Percentiles rank a stretch among this genome's conserved stretches.
Conservation (phyloP, 1,140 invertebrate species). For the Brachystomella parvula region DNA sequence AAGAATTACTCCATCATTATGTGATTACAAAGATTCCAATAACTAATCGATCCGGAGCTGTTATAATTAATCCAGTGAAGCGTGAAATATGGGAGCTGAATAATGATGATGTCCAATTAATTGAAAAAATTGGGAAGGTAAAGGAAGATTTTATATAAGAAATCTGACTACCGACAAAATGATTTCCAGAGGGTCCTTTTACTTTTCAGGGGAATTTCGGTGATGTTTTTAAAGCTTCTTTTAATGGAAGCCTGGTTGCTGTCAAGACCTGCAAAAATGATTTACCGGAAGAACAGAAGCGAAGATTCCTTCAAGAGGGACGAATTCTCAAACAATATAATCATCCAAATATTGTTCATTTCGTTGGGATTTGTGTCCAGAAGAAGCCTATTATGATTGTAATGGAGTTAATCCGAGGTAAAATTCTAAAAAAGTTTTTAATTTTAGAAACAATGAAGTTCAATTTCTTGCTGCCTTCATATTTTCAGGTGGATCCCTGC, state of each 20-base stretch:
- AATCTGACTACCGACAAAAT: constrained; percentile 12
- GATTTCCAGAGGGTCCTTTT: constrained; percentile 3
- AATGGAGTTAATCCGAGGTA: constrained; percentile 92
- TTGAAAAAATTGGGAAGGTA: constrained; percentile 91
- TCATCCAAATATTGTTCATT: constrained; percentile 89
- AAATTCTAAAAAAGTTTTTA: neutral
- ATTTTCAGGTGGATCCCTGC: constrained; percentile 73
- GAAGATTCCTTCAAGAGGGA: constrained; percentile 92
- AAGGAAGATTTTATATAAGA: constrained; percentile 39
- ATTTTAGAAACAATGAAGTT: neutral
- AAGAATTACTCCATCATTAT: constrained; percentile 82
- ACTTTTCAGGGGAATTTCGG: constrained; percentile 84
- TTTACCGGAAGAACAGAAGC: constrained; percentile 88
- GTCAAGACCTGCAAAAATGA: constrained; percentile 93
- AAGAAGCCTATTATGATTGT: constrained; percentile 99
- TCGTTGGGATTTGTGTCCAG: constrained; percentile 96
- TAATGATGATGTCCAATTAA: constrained; percentile 85
- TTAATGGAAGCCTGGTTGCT: constrained; percentile 78
- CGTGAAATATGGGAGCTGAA: constrained; percentile 93
- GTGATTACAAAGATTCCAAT: constrained; percentile 72
- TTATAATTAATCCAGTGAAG: constrained; percentile 73
- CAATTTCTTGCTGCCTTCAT: too few relatives aligned
- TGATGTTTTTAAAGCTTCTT: constrained; percentile 85
- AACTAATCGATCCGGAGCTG: constrained; percentile 81
- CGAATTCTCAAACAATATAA: constrained; percentile 93